Conservation (phyloP, 1,140 invertebrate genomes). For the Mylabris phalerata region DNA sequence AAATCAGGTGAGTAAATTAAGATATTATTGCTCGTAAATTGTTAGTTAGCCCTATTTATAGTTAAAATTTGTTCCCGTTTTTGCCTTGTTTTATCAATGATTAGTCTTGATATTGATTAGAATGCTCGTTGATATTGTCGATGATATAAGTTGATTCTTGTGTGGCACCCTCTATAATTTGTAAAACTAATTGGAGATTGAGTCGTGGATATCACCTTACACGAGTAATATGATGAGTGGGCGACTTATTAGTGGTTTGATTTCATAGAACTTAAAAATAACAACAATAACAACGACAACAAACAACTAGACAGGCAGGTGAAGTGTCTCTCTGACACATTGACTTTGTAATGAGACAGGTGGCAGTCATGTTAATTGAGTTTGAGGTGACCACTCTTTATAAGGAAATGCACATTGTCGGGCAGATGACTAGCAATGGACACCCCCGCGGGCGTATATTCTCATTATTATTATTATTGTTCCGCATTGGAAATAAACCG, state of each 20-base stretch:
- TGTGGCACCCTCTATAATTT: not conserved
- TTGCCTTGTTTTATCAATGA: too few relatives aligned
- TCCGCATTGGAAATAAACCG: too few relatives aligned
- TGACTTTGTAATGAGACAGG: slow-evolving; percentile 34
- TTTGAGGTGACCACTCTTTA: slow-evolving; percentile 27
- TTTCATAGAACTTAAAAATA: too few relatives aligned
- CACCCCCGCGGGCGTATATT: slow-evolving; percentile 23
- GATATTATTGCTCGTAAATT: too few relatives aligned
- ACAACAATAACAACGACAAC: not conserved
- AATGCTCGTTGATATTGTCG: too few relatives aligned
- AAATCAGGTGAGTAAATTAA: too few relatives aligned
- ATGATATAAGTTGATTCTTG: not conserved
- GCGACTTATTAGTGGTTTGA: slow-evolving; percentile 5
- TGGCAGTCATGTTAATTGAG: slow-evolving; percentile 28
- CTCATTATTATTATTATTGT: too few relatives aligned
- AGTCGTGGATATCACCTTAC: not conserved
- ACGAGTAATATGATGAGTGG: slow-evolving; percentile 8
- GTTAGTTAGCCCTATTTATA: too few relatives aligned
- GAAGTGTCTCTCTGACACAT: slow-evolving; percentile 26
- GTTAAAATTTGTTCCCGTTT: too few relatives aligned
- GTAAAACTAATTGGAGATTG: slow-evolving; percentile 6
- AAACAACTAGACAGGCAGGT: slow-evolving; percentile 23
- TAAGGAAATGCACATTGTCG: slow-evolving; percentile 31
- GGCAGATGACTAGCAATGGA: slow-evolving; percentile 28
- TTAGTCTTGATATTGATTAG: too few relatives aligned